phyloP scores from a whole-genome alignment of 2,888 invertebrate genomes.

The Trichogramma dendrolimi region DNA sequence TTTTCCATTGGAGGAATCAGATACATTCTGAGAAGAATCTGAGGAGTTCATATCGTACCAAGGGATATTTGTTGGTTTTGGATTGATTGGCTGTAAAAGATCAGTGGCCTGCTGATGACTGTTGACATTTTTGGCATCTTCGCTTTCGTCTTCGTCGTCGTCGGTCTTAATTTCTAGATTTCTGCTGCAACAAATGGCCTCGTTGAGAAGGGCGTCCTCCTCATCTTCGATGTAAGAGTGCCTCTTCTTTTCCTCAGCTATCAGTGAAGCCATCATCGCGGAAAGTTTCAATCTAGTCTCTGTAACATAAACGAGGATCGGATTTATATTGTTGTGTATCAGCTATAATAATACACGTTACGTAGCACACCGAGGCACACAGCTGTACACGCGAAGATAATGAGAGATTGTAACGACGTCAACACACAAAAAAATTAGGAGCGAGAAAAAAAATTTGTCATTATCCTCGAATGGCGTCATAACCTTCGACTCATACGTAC shows the following conservation, averaged over 20 bases:
- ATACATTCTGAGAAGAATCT: constrained; percentile 12
- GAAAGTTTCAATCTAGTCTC: too few relatives aligned
- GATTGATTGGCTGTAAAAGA: not conserved
- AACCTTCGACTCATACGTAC: too few relatives aligned
- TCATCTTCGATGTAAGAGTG: constrained; percentile 24
- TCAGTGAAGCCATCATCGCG: constrained; percentile 11
- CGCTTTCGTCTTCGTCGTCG: constrained; percentile 22
- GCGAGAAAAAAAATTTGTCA: too few relatives aligned
- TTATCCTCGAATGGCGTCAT: too few relatives aligned
- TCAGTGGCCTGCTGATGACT: not conserved
- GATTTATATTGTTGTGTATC: too few relatives aligned
- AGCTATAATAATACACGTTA: too few relatives aligned
- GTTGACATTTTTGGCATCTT: constrained; percentile 1
- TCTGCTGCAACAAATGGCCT: constrained; percentile 26
- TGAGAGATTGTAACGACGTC: too few relatives aligned
- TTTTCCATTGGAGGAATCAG: constrained; percentile 20
- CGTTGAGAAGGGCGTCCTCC: constrained; percentile 30
- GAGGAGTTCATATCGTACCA: constrained; percentile 21
- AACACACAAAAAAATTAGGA: too few relatives aligned
- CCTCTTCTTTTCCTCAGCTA: constrained; percentile 14
- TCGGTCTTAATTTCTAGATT: constrained; percentile 26
- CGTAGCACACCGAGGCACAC: too few relatives aligned
- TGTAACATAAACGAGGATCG: too few relatives aligned
- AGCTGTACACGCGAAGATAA: too few relatives aligned
- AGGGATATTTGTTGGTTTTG: not conserved